phyloP scores from a whole-genome alignment of 2,797 vertebrate species.

The Trichosurus vulpecula region DNA sequence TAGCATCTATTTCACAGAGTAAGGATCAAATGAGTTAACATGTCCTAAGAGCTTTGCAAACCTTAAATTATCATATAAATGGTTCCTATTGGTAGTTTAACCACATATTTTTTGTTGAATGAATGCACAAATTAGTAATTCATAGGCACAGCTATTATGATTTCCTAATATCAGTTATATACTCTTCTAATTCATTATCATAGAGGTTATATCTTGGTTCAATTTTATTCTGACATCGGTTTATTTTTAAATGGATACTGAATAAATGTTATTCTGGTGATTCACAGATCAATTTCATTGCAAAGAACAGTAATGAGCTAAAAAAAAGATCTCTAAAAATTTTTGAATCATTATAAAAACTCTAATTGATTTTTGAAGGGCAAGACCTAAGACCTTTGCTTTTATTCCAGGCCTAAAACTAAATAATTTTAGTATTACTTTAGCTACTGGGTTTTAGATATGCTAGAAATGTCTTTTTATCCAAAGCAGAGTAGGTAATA shows the following conservation, averaged over 20 bases:
- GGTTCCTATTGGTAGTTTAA: not conserved
- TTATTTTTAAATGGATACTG: not conserved
- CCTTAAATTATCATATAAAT: not conserved
- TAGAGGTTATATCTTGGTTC: not conserved
- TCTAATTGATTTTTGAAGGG: not conserved
- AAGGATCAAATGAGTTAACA: not conserved
- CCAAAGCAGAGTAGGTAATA: not conserved
- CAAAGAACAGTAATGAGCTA: slow-evolving; percentile 1
- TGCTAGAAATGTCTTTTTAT: not conserved
- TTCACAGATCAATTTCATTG: not conserved
- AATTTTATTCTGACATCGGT: not conserved
- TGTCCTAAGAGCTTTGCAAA: not conserved
- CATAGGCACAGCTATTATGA: not conserved
- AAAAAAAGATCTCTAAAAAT: not conserved
- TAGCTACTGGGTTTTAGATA: not conserved
- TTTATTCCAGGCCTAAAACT: slow-evolving; percentile 27
- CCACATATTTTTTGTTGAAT: not conserved
- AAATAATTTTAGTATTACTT: slow-evolving; percentile 1
- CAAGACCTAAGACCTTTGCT: not conserved
- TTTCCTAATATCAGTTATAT: not conserved
- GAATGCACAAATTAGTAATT: not conserved
- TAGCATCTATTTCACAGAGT: not conserved
- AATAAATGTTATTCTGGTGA: not conserved
- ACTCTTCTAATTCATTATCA: not conserved
- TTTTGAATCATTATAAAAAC: not conserved